Base-by-base conservation (phyloP, 1,140 invertebrate species). In the Harpegnathos saltator region DNA sequence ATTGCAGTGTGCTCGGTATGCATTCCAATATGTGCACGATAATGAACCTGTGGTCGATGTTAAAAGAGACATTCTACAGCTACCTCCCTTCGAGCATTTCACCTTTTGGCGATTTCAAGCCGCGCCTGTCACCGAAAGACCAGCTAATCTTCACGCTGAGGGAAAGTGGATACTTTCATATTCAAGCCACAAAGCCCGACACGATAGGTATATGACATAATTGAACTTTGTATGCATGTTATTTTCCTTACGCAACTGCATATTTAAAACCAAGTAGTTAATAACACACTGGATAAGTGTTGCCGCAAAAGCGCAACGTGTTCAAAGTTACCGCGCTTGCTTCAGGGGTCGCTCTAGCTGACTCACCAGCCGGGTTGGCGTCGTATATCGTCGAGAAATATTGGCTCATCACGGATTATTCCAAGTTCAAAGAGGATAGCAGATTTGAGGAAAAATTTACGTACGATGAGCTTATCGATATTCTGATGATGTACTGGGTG, bases 141-240 rank as follows among this genome's bases (percentile, higher is more conserved):
- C 84, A 95, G 0, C 95, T 95, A 26, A 62, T 61, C 3, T 77
- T 83, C 83, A 9, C 97, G 0, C 17, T 98, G 0, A 93, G 96
- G 87, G 97, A 98, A 92, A 92, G 92, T 59, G 98, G 98, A 15
- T 98, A 98, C 89, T 89, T 97, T 48, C 97, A 98, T 91, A 92
- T 98, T 24, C 98, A 98, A 94, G 95, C 97, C 1, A 98, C 97
- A 0, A 98, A 98, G 92, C 98, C 98, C 5, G 98, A 99, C 92
- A 99, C 98, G 15, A 94, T 98, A 73, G 97, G 97, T 97, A 94
- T 92, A 94, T 22, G 7, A 9, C 7, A 44, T 9, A 19, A 3
- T 58, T 38, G 1, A 65, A 5, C n/a, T 58, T 58, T n/a, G 15
- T 44, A 44, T 7, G 4, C 7, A 44, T 44, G 9, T 44, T 44